Base-by-base conservation (phyloP, 92 coral and sea anemone genomes). In the Palythoa heliodiscus region DNA sequence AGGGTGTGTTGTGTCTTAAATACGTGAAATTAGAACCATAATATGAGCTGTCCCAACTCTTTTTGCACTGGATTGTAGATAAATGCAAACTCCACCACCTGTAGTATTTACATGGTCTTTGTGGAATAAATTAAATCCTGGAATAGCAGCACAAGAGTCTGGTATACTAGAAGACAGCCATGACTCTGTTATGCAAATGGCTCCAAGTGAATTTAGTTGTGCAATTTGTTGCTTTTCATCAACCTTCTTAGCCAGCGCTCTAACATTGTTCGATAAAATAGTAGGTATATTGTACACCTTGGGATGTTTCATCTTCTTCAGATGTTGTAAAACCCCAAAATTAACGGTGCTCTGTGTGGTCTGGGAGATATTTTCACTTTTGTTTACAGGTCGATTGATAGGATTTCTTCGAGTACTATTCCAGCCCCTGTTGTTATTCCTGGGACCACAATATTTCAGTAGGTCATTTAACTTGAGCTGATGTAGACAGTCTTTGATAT, bases 111-210 rank as follows among this genome's bases (percentile, higher is more conserved):
- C 22, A 38, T 76, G 83, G 29, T 85, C 89, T 72, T 80, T 89
- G 67, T 87, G 67, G 71, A 89, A 85, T 89, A 85, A 64, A 57
- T 70, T 86, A 48, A 68, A 89, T 2, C 89, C 89, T 39, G 89
- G 89, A 37, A 89, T 57, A 85, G 82, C 68, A 70, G 86, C 77
- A 52, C 78, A 75, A 14, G 86, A 89, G 57, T 89, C 91, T 74
- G 79, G 89, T 2, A 84, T 54, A 63, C 69, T 35, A n/a, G 91
- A 8, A 52, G 88, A 89, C 58, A 89, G 82, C 91, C 86, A 89
- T 55, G 92, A 22, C 53, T 85, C 86, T 2, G 86, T 89, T 40
- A 88, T 75, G 88, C 84, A 89, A 73, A 86, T 76, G 7, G 71
- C 72, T 17, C 83, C 67, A 25, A 76, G 86, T 7, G 73, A 16